Base-by-base conservation (phyloP, 2,888 invertebrate genomes). In the Marasmarcha lunaedactyla region DNA sequence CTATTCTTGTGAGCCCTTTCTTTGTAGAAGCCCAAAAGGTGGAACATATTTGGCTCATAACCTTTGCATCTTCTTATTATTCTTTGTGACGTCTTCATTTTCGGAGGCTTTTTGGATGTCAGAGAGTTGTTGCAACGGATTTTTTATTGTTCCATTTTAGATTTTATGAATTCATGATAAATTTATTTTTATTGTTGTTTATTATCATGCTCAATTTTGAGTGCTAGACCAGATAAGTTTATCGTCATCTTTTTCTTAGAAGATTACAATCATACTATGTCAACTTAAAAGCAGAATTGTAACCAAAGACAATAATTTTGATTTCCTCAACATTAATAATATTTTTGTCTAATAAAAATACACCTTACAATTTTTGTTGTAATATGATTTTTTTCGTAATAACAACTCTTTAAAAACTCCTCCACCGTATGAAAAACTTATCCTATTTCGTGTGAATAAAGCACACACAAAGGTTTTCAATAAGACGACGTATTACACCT, bases 41-140 rank as follows among this genome's bases (percentile, higher is more conserved):
- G 54, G 59, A 57, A 68, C 64, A 66, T 63, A 70, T 68, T 63
- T 64, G 60, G 60, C 67, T 71, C 67, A 71, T 72, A 71, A 69
- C 60, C 62, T 64, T 58, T 52, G 51, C 52, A 43, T 46, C 52
- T 51, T 55, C 60, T 66, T 65, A 71, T 73, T 71, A 71, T 74
- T 69, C 69, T 68, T 61, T 59, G 55, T 59, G 65, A 64, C 61
- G 59, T 65, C 59, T 69, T 68, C 65, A 61, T 65, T 63, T 61
- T 52, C 40, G 35, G 46, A 47, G 50, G 41, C 25, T 39, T 37
- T 7, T 4, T 6, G 12, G 52, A 38, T 12, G 49, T 1, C 50
- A 52, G 51, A 52, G 64, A 65, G 68, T 12, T 51, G 62, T 30
- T 43, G 36, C 26, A 38, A 39, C 40, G 40, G 15, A 7, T 12